Conservation (phyloP, 2,113 vertebrate species). For the Corythoichthys haematopterus region DNA sequence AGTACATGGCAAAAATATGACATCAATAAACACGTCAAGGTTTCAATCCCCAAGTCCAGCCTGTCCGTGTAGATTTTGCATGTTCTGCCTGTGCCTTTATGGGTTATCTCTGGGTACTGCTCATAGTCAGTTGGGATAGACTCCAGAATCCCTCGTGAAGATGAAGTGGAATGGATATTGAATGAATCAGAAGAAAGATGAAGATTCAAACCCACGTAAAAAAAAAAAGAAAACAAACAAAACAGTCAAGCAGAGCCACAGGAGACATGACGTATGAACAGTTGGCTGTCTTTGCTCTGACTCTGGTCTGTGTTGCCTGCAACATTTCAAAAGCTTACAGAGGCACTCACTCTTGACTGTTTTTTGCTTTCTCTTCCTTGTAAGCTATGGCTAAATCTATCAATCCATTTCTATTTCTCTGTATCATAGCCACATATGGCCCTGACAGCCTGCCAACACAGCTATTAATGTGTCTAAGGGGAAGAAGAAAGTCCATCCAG, state of each 20-base stretch:
- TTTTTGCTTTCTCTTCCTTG: background rate
- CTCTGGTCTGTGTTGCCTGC: slow-evolving; percentile 3
- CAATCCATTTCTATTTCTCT: background rate
- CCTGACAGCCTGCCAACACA: background rate
- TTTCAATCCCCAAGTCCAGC: too few species aligned
- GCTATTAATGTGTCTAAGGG: background rate
- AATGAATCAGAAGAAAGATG: too few species aligned
- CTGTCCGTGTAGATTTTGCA: too few species aligned
- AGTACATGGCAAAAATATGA: background rate
- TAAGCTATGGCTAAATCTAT: background rate
- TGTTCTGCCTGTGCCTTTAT: too few species aligned
- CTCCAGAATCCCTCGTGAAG: too few species aligned
- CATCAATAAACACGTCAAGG: too few species aligned
- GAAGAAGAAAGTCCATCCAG: background rate
- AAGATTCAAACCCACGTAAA: too few species aligned
- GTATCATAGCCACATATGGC: background rate
- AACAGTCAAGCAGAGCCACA: slow-evolving; percentile 1
- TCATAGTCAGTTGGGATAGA: too few species aligned
- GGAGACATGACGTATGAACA: background rate
- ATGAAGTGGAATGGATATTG: too few species aligned
- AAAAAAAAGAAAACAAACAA: too few species aligned
- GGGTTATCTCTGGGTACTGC: too few species aligned
- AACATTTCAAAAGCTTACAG: slow-evolving; percentile 5
- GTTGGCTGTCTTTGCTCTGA: background rate
- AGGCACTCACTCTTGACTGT: background rate